Base-by-base conservation (phyloP, 1,140 invertebrate species). In the Cyrtorhinus lividipennis region DNA sequence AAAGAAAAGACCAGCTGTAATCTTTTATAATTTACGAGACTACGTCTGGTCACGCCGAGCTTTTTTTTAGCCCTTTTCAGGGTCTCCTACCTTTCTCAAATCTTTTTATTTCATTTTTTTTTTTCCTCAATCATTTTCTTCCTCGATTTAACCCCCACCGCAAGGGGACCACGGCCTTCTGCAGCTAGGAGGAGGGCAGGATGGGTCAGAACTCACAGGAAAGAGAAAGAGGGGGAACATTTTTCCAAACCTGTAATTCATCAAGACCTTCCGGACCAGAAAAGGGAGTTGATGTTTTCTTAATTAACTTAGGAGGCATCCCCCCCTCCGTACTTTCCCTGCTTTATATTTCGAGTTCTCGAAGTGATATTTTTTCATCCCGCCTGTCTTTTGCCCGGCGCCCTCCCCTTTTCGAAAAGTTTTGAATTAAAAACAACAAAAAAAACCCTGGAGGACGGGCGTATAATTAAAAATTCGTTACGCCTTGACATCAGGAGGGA, bases 271-370 rank as follows among this genome's bases (percentile, higher is more conserved):
- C 30, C 30, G 30, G 30, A 5, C 15, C n/a, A n/a, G n/a, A 15
- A 15, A 8, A 38, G 30, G 45, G 60, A 20, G 38, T 62, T 62
- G 60, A 64, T 64, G 62, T 30, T 58, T 64, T 64, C 30, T 64
- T 64, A 64, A 64, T 64, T 64, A 64, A 59, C 62, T 45, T 62
- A 2, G 26, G 24, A 60, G 20, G 24, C 18, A 15, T 38, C 30
- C 30, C 5, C 5, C 30, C 30, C 30, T 38, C 30, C 30, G 15
- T 15, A 15, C 15, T 38, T n/a, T n/a, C n/a, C n/a, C n/a, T n/a
- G n/a, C n/a, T 38, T 38, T 38, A 38, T 38, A n/a, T 38, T 38
- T 38, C 30, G 30, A 38, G 30, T 38, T 38, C 30, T 38, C 30
- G 30, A 15, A 38, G 5, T 38, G 30, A 38, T 38, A 38, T 38